Conservation (phyloP, 2,888 invertebrate species). For the Molorchus minor region DNA sequence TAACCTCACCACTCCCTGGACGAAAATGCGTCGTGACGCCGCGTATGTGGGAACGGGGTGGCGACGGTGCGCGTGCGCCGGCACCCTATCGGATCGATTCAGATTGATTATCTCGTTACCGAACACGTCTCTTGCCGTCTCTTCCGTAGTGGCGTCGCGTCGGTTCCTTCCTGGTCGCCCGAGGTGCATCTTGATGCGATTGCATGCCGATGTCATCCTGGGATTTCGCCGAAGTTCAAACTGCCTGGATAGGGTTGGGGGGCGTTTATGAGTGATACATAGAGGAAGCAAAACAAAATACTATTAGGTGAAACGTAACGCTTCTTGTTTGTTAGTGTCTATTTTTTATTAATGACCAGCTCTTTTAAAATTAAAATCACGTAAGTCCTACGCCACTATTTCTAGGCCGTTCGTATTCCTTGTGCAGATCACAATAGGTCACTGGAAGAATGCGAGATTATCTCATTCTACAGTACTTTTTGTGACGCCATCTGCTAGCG, state of each 20-base stretch:
- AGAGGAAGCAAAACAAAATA: too few relatives aligned
- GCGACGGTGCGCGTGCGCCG: conserved; percentile 52
- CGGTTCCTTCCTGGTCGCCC: conserved; percentile 7
- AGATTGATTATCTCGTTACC: conserved; percentile 63
- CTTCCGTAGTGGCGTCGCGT: conserved; percentile 16
- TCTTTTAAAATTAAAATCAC: too few relatives aligned
- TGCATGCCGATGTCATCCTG: conserved; percentile 17
- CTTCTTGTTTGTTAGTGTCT: too few relatives aligned
- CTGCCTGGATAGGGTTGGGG: conserved; percentile 8
- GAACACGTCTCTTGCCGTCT: conserved; percentile 39
- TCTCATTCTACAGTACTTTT: too few relatives aligned
- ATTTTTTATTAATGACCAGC: too few relatives aligned
- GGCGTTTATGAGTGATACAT: background rate
- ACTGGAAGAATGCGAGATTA: too few relatives aligned
- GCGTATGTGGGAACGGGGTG: conserved; percentile 55
- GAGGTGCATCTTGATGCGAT: conserved; percentile 32
- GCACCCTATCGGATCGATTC: conserved; percentile 58
- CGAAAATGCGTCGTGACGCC: conserved; percentile 57
- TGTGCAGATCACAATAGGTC: too few relatives aligned
- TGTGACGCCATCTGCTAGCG: too few relatives aligned
- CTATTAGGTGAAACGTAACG: too few relatives aligned
- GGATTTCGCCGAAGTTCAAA: conserved; percentile 17
- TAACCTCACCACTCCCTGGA: conserved; percentile 60
- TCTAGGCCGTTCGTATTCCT: too few relatives aligned
- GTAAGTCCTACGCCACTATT: too few relatives aligned